Evolutionary conservation across 2,113 vertebrate genomes (phyloP).

Genomic region (Neogobius melanostomus): DNA sequence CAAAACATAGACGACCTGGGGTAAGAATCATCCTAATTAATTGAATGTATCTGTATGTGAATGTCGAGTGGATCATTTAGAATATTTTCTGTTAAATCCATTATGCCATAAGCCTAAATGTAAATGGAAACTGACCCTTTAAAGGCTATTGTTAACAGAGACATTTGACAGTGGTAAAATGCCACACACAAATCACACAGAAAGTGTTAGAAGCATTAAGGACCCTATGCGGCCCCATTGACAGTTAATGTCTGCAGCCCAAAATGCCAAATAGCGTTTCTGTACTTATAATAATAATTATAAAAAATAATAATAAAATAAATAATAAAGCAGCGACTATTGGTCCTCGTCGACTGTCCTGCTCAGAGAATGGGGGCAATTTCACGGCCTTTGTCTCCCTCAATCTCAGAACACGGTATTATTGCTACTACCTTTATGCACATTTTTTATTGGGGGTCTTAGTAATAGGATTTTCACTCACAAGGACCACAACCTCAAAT

Average conservation of each 20-base stretch:
- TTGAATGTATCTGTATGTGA: not conserved
- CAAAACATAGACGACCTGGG: not conserved
- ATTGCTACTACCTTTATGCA: too few species aligned
- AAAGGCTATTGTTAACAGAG: not conserved
- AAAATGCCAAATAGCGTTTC: not conserved
- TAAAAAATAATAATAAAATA: too few species aligned
- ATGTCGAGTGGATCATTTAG: not conserved
- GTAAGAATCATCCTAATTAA: not conserved
- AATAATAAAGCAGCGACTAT: too few species aligned
- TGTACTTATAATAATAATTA: too few species aligned
- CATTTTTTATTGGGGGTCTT: too few species aligned
- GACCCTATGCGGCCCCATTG: not conserved
- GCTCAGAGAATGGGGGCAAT: too few species aligned
- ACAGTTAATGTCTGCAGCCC: not conserved
- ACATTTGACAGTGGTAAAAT: constrained; percentile 29
- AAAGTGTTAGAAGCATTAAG: constrained; percentile 3
- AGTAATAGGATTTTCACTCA: too few species aligned
- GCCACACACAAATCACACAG: constrained; percentile 30
- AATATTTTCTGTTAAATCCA: not conserved
- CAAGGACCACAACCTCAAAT: too few species aligned
- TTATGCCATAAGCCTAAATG: not conserved
- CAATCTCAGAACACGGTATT: too few species aligned
- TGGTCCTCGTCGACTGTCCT: too few species aligned
- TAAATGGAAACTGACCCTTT: not conserved
- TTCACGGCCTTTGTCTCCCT: too few species aligned